Base-by-base conservation (phyloP, 2,888 invertebrate species). In the Rhorus exstirpatorius region DNA sequence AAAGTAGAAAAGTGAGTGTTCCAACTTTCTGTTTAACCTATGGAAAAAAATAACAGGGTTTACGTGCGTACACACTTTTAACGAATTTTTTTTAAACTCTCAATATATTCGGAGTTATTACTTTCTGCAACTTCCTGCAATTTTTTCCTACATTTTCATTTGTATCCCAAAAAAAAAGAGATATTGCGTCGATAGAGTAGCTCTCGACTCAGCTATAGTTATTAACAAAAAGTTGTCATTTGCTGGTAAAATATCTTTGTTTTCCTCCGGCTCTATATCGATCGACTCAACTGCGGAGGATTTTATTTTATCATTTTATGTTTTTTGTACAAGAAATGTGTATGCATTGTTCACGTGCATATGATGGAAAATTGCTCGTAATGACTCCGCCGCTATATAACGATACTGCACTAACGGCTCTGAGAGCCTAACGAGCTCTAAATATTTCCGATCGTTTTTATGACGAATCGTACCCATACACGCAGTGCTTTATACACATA, bases 401-500 rank as follows among this genome's bases (percentile, higher is more conserved):
- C 44, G 55, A 38, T 41, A 7, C 24, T 24, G 55, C 26, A 53
- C 8, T 6, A 6, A 10, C 10, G 24, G 6, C 10, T 49, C 17
- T 21, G 7, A 14, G 24, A 72, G 38, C 49, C 26, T 53, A 65
- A 67, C 55, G 55, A 71, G 31, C 24, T 79, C 26, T 14, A 74
- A 74, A 68, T 67, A 74, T 58, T 68, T 68, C 31, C 65, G 60
- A 21, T 55, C 51, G 58, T 24, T 60, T 61, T 31, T 46, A 46
- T 60, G 65, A 24, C 14, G 41, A 58, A 65, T 79, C 58, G 38
- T 8, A 44, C 24, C 4, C 10, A 26, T 6, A 7, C n/a, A 21
- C n/a, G n/a, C n/a, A n/a, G n/a, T n/a, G n/a, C n/a, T n/a, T n/a
- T 24, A 10, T 35, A 35, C 49, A 12, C 49, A 10, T 19, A 17